Conservation (phyloP, 1,140 invertebrate species). For the Cherax destructor region DNA sequence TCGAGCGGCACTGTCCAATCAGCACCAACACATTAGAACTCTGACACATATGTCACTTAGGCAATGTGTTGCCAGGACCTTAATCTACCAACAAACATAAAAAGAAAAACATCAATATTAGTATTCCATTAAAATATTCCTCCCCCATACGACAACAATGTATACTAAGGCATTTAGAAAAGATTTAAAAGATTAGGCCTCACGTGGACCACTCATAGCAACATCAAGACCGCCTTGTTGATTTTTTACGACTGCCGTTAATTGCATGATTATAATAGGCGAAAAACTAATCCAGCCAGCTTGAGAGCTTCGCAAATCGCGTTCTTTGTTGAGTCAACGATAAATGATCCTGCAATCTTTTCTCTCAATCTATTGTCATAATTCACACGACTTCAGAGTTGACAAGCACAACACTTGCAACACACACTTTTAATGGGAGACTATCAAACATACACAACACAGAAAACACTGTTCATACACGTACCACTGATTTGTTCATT, state of each 20-base stretch:
- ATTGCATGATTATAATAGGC: not conserved
- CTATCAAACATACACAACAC: no score
- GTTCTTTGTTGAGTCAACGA: not conserved
- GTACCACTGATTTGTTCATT: no score
- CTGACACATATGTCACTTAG: no score
- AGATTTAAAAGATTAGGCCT: constrained; percentile 1
- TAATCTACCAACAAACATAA: not conserved
- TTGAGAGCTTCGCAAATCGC: not conserved
- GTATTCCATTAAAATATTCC: constrained; percentile 20
- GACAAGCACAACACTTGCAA: no score
- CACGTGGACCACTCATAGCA: not conserved
- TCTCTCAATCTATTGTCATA: not conserved
- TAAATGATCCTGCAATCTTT: not conserved
- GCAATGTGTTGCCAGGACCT: no score
- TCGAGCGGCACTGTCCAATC: no score
- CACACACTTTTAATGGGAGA: no score
- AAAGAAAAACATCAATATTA: constrained; percentile 17
- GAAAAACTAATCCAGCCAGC: not conserved
- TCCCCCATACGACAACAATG: not conserved
- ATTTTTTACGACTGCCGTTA: not conserved
- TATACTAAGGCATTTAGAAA: not conserved
- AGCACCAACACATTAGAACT: no score
- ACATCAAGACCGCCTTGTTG: not conserved
- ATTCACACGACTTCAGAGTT: no score
- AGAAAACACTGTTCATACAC: no score